Evolutionary conservation across 1,140 invertebrate species (phyloP), one percentile per base, ranked within the genome.

Genomic region (Dolichoris vasculosae): DNA sequence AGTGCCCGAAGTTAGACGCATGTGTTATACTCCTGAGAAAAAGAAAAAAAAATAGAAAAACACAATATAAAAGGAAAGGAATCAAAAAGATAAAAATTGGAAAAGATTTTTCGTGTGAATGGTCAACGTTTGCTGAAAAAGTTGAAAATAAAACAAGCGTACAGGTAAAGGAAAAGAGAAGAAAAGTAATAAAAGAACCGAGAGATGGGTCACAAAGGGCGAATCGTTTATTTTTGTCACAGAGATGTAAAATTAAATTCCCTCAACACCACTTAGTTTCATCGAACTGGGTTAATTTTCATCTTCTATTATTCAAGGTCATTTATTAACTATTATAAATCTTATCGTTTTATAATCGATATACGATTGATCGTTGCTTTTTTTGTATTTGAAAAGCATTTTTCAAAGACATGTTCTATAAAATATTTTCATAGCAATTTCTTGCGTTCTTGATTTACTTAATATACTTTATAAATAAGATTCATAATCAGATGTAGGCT

Each of bases 171-270:
- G 3, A 4, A 32, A 30, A 11, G 76, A 86, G 73, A 85, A 87
- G 87, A 86, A 88, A 83, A 88, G 86, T 85, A 75, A 88, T 85
- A 89, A 87, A 88, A 55, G 48, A 59, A 63, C 69, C 23, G 71
- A 69, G 43, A 79, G 84, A n/a, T 23, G 64, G 38, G 46, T 63
- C 71, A 81, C 38, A 64, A 48, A 35, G 76, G 30, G 87, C 79
- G 81, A 91, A 89, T 88, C 88, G 90, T 90, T 90, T 89, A 87
- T 89, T 90, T 90, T 84, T 90, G 88, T 88, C 90, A 87, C 82
- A 87, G 87, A 87, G 89, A 88, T 89, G 90, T 90, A 89, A 91
- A 91, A 92, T 91, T 91, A 92, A 91, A 91, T 91, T 91, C 91
- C 89, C 84, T 79, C 59, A 64, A 83, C 86, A 83, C 82, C 43